Base-by-base conservation (phyloP, 2,113 vertebrate genomes). In the Gymnobelideus leadbeateri region DNA sequence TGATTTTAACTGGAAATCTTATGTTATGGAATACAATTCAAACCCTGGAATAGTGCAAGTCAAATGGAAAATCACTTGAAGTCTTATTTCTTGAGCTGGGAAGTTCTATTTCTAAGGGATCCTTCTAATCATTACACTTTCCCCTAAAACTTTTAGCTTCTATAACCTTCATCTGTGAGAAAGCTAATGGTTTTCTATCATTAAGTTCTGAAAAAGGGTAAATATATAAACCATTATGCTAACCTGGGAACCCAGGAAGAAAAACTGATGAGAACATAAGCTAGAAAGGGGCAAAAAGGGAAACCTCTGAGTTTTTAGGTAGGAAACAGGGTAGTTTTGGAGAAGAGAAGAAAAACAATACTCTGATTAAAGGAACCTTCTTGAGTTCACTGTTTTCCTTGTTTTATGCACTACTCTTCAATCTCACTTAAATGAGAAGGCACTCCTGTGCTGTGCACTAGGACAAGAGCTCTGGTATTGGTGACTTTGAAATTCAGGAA, bases 1-100 rank as follows among this genome's bases (percentile, higher is more conserved):
- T 95, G 28, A 96, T 97, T 94, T 96, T 93, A 92, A 89, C 54
- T 93, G n/a, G 24, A 57, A 23, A 61, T 28, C 31, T 50, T 84
- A 77, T 77, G 7, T 77, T 51, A 92, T 0, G 49, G 91, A 91
- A 91, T 12, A 94, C 23, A 92, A 54, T 3, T 89, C 51, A 93
- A 25, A 57, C 57, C 91, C 52, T 55, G 50, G 26, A 37, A 57
- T 49, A 55, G 25, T 3, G 2, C 11, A 14, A 1, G 49, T 49
- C 53, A 53, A 43, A 57, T 0, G 5, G 19, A 55, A 77, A 89
- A 8, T 5, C 31, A 43, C 6, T 52, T 28, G 50, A 95, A 52
- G 0, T 84, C 61, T 84, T 12, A 84, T 84, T 77, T 84, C 68
- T 23, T 84, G 37, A 43, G 68, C 1, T n/a, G 61, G 61, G 31